Evolutionary conservation across 64 coral and sea anemone species (phyloP).

Genomic region (Dendronephthya gigantea): DNA sequence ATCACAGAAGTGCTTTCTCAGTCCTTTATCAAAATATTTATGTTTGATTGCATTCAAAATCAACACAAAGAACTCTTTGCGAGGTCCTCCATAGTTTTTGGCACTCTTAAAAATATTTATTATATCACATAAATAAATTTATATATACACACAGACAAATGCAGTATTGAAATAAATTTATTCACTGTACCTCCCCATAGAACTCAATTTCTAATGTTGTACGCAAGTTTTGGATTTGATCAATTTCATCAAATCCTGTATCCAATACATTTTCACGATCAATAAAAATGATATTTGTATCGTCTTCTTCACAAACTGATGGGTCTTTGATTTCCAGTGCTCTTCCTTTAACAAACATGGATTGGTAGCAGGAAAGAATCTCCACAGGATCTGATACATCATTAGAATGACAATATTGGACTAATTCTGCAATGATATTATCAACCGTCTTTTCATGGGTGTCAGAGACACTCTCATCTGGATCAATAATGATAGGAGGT

Average conservation of each 20-base stretch:
- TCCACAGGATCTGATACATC: neutral
- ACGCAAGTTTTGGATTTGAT: neutral
- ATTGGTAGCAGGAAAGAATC: neutral
- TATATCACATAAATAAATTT: neutral
- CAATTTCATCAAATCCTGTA: neutral
- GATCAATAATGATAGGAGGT: neutral
- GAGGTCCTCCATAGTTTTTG: slow-evolving; percentile 24
- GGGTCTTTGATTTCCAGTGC: neutral
- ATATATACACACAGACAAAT: neutral
- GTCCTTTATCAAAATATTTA: slow-evolving; percentile 7
- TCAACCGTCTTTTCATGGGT: neutral
- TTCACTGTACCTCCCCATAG: neutral
- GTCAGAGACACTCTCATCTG: neutral
- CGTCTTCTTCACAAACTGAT: neutral
- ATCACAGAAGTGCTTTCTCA: slow-evolving; percentile 8
- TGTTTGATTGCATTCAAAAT: slow-evolving; percentile 14
- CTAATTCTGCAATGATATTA: neutral
- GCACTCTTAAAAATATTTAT: neutral
- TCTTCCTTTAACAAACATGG: neutral
- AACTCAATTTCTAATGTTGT: neutral
- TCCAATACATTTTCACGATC: neutral
- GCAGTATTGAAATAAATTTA: neutral
- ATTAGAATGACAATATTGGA: neutral
- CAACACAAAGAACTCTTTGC: slow-evolving; percentile 27
- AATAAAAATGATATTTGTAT: neutral